phyloP scores from a whole-genome alignment of 2,888 invertebrate genomes.

The Philopedon plagiatum region DNA sequence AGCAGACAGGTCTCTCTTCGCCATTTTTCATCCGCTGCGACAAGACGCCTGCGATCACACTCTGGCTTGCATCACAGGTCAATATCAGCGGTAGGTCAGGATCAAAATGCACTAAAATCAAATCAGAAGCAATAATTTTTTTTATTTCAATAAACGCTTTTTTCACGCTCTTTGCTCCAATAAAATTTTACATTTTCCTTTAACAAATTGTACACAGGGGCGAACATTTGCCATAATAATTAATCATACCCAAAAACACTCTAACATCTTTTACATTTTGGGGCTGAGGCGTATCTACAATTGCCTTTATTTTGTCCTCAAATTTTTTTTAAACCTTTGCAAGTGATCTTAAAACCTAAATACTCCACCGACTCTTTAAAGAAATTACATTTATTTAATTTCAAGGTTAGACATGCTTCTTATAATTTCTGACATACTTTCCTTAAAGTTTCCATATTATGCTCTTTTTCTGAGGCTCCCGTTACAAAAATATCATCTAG shows the following conservation, averaged over 20 bases:
- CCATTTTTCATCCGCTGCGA: too few species aligned
- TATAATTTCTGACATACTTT: neutral
- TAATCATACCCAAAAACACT: slow-evolving; percentile 42
- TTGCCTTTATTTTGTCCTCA: slow-evolving; percentile 4
- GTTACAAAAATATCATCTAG: neutral
- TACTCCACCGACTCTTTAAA: slow-evolving; percentile 58
- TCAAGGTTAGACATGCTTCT: neutral
- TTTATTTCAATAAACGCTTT: slow-evolving; percentile 38
- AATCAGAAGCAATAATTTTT: neutral
- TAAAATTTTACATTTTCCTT: neutral
- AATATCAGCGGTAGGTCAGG: slow-evolving; percentile 24
- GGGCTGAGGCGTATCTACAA: neutral
- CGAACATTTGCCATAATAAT: slow-evolving; percentile 48
- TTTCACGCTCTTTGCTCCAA: slow-evolving; percentile 42
- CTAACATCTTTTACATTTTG: slow-evolving; percentile 24
- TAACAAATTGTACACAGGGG: slow-evolving; percentile 16
- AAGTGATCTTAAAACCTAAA: slow-evolving; percentile 54
- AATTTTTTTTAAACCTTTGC: neutral
- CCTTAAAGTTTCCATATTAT: neutral
- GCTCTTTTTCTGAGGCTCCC: slow-evolving; percentile 48
- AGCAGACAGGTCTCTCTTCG: too few species aligned
- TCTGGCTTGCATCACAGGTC: too few species aligned
- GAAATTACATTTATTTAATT: slow-evolving; percentile 49
- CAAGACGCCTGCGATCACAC: too few species aligned
- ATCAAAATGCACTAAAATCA: slow-evolving; percentile 38